phyloP scores from a whole-genome alignment of 2,888 invertebrate genomes.

The Calameuta filiformis region DNA sequence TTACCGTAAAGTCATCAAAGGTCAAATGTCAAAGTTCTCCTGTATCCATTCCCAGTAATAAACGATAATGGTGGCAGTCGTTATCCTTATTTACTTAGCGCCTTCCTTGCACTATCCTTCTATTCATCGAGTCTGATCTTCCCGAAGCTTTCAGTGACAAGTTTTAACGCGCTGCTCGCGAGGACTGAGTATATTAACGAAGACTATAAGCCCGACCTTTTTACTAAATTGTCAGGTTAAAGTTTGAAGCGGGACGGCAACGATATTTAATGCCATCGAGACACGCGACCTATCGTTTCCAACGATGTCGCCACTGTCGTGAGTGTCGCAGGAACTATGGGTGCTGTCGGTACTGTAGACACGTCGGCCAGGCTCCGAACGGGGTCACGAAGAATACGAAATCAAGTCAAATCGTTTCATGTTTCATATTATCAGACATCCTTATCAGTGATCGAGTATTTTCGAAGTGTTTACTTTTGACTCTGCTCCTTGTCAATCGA shows the following conservation, averaged over 20 bases:
- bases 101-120: neutral
- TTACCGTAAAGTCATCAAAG: neutral
- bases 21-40: neutral
- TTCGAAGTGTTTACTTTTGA: neutral
- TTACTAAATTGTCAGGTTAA: constrained; percentile 32
- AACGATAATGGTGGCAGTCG: neutral
- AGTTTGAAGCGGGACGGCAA: constrained; percentile 20
- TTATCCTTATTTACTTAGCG: neutral
- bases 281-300: constrained; percentile 32
- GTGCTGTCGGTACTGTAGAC: neutral
- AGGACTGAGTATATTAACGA: neutral
- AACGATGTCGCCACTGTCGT: neutral
- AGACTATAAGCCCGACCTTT: constrained; percentile 21
- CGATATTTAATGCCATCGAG: constrained; percentile 37
- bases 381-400: neutral
- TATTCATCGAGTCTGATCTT: neutral
- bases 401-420: neutral
- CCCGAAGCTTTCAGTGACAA: neutral
- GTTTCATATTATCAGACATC: neutral
- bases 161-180: neutral
- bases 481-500: neutral
- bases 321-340: neutral
- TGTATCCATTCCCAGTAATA: neutral
- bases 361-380: neutral
- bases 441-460: neutral